Evolutionary conservation across 2,797 vertebrate species (phyloP), one percentile per base, ranked within the genome.

Genomic region (Gallirallus australis): DNA sequence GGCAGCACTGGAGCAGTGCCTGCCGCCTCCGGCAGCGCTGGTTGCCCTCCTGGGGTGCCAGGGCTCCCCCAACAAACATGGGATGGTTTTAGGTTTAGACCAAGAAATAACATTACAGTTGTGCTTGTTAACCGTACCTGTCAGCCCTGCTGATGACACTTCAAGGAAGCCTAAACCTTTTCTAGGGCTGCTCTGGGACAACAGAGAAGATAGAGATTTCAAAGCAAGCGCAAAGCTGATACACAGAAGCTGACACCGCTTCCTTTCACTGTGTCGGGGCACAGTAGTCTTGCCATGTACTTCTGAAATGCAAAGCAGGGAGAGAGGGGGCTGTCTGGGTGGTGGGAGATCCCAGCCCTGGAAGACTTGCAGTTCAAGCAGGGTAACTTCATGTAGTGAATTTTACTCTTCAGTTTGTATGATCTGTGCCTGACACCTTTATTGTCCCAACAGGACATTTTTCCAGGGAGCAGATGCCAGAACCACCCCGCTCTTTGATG

Each of bases 31-130:
- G 5, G 61, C 20, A 4, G 10, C 19, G 54, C 39, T 21, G 19
- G 59, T 83, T 3, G 3, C 23, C 37, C 9, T 7, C 4, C 25
- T 12, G 35, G 15, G 9, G 7, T 40, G 35, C 37, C 16, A 4
- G 42, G n/a, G 12, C 37, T 28, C 7, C 16, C 27, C 21, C 3
- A 31, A 3, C 4, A 10, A 11, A n/a, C 4, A 15, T 2, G 1
- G 40, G 28, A 48, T 64, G 40, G 31, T 47, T 81, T 80, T 63
- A 40, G 25, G 11, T 75, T 86, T 83, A 94, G 33, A 78, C 25
- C 45, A 48, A 77, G 60, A 93, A 90, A 54, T 53, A 14, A 42
- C 60, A 30, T 78, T 7, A 14, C 1, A 60, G 39, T 45, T 73
- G 33, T 21, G 42, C 12, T 82, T 11, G 21, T 76, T 76, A 31